Evolutionary conservation across 2,797 vertebrate species (phyloP), one percentile per base, ranked within the genome.

Genomic region (Alosa sapidissima): DNA sequence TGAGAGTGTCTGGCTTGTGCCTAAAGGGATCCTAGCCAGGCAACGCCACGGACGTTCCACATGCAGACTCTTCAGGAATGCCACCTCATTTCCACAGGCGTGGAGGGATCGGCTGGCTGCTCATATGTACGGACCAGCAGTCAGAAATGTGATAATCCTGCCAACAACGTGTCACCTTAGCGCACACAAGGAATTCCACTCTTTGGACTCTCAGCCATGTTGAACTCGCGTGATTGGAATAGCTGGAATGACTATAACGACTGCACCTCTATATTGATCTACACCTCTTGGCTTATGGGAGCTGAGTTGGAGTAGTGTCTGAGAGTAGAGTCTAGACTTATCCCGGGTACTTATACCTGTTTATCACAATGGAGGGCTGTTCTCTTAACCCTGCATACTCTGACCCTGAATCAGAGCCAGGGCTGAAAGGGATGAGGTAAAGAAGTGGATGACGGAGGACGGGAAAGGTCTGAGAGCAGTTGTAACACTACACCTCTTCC

Each of bases 401-500:
- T 36, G 81, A 86, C 82, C 87, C 83, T 65, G 83, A 48, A 68
- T 81, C 51, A 60, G 60, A 83, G 83, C 52, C 83, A 58, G 83
- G 86, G 84, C 72, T 47, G 36, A 47, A 45, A 78, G 19, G 72
- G 85, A 45, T 86, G 83, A 88, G 89, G 86, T 89, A 89, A 91
- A 83, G 82, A 82, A 88, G 81, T 36, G 85, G 86, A 92, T 92
- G 91, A 93, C 90, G 90, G 89, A 90, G 90, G 86, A 85, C 89
- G 90, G 90, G 84, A 91, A 91, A 90, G 91, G 93, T 89, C 89
- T 89, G 89, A 84, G 81, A 90, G 47, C 81, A 87, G 2, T 87
- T 21, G 92, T 91, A 95, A 95, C 91, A 89, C 90, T 91, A 95
- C 92, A 94, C 94, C 91, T 92, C 93, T 94, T 95, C 92, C 92